Percentiles rank a stretch among this genome's conserved stretches.
Conservation (phyloP, 2,113 vertebrate species). For the Pipa parva region DNA sequence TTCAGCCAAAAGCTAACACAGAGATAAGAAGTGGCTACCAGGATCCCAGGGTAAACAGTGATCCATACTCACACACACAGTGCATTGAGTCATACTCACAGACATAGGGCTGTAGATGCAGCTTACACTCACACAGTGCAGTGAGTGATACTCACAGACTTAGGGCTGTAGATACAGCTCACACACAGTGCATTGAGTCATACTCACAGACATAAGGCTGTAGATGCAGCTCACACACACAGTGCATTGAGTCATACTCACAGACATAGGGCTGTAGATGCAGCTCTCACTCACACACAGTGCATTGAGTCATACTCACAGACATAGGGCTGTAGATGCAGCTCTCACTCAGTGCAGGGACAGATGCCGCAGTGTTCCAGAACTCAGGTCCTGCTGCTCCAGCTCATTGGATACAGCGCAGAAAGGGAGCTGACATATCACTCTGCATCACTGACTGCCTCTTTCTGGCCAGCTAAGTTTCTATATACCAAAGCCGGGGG, state of each 20-base stretch:
- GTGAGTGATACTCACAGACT: constrained; percentile 35
- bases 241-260: too few species aligned
- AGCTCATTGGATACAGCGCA: background rate
- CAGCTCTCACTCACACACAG: constrained; percentile 6
- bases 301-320: constrained; percentile 20
- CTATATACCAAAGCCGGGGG: constrained; percentile 7
- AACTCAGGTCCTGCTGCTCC: constrained; percentile 8
- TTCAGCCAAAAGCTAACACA: too few species aligned
- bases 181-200: constrained; percentile 8
- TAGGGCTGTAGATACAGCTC: constrained; percentile 22
- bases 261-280: too few species aligned
- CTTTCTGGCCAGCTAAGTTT: background rate
- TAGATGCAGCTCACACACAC: too few species aligned
- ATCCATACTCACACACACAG: too few species aligned
- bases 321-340: constrained; percentile 32
- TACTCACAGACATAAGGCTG: too few species aligned
- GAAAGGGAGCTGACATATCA: background rate
- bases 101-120: constrained; percentile 32
- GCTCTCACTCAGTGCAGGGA: constrained; percentile 5
- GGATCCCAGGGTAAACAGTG: too few species aligned
- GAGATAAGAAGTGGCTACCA: too few species aligned
- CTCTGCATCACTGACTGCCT: background rate
- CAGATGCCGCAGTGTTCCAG: constrained; percentile 16
- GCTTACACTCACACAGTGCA: constrained; percentile 11
- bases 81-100: constrained; percentile 20